Conservation (phyloP, 2,113 vertebrate species). For the Hemiscyllium ocellatum region DNA sequence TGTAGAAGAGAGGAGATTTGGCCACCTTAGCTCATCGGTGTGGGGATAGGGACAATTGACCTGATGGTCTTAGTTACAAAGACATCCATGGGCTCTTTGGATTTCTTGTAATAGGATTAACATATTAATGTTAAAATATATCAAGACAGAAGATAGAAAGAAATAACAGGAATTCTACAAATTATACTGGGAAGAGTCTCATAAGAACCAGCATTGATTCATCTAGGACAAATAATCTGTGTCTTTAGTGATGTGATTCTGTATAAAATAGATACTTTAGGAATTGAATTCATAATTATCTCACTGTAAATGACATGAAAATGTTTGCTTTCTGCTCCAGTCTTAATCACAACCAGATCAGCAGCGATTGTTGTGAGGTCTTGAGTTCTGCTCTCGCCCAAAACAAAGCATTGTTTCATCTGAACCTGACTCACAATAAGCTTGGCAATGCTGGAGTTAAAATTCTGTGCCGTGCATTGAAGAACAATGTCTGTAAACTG, state of each 20-base stretch:
- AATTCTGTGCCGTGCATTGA: slow-evolving; percentile 45
- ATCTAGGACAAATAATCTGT: neutral
- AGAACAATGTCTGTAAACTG: slow-evolving; percentile 43
- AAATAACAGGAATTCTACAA: neutral
- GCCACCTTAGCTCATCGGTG: no score
- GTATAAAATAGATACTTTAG: neutral
- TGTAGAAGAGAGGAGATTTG: no score
- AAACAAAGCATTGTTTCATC: slow-evolving; percentile 41
- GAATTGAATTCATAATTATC: neutral
- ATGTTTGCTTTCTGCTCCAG: neutral
- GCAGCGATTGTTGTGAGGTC: slow-evolving; percentile 41
- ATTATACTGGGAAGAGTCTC: neutral
- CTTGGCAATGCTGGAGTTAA: slow-evolving; percentile 44
- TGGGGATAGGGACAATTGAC: no score
- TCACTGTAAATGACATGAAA: neutral
- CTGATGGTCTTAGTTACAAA: no score
- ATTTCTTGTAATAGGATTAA: no score
- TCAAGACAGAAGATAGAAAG: no score
- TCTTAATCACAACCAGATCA: neutral
- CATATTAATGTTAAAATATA: no score
- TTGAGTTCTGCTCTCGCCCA: slow-evolving; percentile 42
- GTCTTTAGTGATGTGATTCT: neutral
- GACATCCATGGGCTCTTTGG: no score
- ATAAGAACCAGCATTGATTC: neutral
- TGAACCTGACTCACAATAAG: slow-evolving; percentile 46